phyloP scores from a whole-genome alignment of 2,888 invertebrate species.

The Latrodectus hesperus region DNA sequence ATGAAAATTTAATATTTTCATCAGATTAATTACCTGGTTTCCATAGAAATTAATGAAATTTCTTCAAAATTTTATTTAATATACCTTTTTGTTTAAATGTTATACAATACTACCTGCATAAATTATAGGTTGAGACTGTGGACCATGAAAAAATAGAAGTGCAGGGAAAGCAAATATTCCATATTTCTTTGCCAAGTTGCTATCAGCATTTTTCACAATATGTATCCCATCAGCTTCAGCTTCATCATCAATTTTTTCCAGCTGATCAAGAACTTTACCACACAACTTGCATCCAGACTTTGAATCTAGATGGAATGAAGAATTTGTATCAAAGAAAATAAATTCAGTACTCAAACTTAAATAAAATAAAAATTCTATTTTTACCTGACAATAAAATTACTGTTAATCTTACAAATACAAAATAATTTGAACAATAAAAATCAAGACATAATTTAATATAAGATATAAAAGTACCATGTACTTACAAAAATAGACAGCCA shows the following conservation, averaged over 20 bases:
- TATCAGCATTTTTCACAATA: conserved; percentile 93
- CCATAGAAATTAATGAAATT: no score
- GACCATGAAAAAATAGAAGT: conserved; percentile 87
- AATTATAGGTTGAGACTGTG: conserved; percentile 90
- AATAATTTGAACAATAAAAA: no score
- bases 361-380: no score
- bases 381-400: no score
- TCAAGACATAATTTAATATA: no score
- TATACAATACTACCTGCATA: conserved; percentile 82
- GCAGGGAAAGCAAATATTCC: conserved; percentile 94
- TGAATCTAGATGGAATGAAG: conserved; percentile 34
- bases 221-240: conserved; percentile 91
- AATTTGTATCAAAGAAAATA: no score
- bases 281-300: conserved; percentile 77
- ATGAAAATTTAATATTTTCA: no score
- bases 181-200: conserved; percentile 87
- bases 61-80: no score
- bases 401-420: no score
- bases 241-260: conserved; percentile 91
- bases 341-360: no score
- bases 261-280: conserved; percentile 87
- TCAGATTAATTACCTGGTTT: no score
- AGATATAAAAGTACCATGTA: conserved; percentile 7
- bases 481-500: conserved; percentile 95
- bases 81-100: no score